Percentiles rank a stretch among this genome's conserved stretches.
Evolutionary conservation across 2,113 vertebrate genomes (phyloP).

Genomic region (Todiramphus saurophagus): DNA sequence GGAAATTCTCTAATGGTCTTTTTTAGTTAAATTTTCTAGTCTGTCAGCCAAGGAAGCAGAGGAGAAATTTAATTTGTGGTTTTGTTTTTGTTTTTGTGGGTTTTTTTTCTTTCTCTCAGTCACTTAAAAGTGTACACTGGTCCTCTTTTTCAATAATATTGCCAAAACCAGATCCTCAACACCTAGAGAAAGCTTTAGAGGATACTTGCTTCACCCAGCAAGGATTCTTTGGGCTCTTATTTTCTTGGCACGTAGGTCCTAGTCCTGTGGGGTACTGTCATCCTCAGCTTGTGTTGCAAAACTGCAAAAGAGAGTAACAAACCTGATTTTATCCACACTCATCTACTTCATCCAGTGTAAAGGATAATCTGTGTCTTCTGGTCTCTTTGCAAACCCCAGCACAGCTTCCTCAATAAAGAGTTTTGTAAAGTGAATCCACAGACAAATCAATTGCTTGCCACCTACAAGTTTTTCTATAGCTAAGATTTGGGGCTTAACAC

Average conservation of each 20-base stretch:
- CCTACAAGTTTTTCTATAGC: background rate
- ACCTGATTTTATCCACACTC: background rate
- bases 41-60: background rate
- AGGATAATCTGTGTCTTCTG: background rate
- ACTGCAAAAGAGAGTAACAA: background rate
- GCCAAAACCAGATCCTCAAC: background rate
- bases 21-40: conserved; percentile 20
- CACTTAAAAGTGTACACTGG: background rate
- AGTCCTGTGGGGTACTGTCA: background rate
- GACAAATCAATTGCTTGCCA: background rate
- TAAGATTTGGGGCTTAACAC: background rate
- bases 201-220: background rate
- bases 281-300: background rate
- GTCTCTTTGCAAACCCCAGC: background rate
- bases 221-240: background rate
- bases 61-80: background rate
- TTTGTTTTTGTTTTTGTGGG: background rate
- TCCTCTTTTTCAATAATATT: background rate
- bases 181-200: background rate
- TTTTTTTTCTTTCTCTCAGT: background rate
- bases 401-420: background rate
- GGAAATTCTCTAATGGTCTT: background rate
- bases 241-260: background rate
- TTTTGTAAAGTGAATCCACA: background rate
- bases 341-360: background rate